Percentiles rank a stretch among this genome's conserved stretches.
Conservation (phyloP, 1,140 invertebrate species). For the Drosophila erecta region DNA sequence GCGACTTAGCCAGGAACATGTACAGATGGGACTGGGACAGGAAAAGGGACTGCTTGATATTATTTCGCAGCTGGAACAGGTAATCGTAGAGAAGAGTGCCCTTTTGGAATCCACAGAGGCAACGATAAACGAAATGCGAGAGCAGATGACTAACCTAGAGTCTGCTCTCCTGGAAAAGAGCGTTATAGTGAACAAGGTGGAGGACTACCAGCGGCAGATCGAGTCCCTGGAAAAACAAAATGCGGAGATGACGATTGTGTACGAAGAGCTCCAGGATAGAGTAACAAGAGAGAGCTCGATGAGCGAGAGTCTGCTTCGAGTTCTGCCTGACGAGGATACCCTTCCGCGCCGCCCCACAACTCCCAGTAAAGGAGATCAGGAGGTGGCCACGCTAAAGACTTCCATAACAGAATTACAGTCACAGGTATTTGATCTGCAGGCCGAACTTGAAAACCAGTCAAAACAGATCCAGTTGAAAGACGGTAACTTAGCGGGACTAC, state of each 20-base stretch:
- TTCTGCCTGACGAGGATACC: slow-evolving; percentile 5
- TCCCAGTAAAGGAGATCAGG: background rate
- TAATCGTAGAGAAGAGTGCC: slow-evolving; percentile 51
- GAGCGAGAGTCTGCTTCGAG: slow-evolving; percentile 32
- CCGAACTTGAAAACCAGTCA: slow-evolving; percentile 19
- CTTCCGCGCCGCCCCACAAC: background rate
- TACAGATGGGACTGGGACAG: background rate
- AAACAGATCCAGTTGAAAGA: slow-evolving; percentile 34
- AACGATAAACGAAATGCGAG: slow-evolving; percentile 63
- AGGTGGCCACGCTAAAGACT: slow-evolving; percentile 1
- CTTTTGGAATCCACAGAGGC: slow-evolving; percentile 58
- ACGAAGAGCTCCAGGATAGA: slow-evolving; percentile 72
- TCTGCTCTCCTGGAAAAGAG: slow-evolving; percentile 69
- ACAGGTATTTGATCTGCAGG: slow-evolving; percentile 34
- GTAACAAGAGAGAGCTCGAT: slow-evolving; percentile 59
- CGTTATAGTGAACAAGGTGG: slow-evolving; percentile 65
- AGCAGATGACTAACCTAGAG: slow-evolving; percentile 60
- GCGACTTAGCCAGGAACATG: background rate
- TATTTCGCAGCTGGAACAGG: slow-evolving; percentile 43
- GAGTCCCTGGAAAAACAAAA: slow-evolving; percentile 68
- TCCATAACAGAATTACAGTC: slow-evolving; percentile 8
- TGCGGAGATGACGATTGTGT: slow-evolving; percentile 68
- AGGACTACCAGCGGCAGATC: slow-evolving; percentile 70
- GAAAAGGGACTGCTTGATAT: slow-evolving; percentile 12
- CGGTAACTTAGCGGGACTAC: slow-evolving; percentile 27